Conservation (phyloP, 92 coral and sea anemone genomes). For the Paragorgia papillata region DNA sequence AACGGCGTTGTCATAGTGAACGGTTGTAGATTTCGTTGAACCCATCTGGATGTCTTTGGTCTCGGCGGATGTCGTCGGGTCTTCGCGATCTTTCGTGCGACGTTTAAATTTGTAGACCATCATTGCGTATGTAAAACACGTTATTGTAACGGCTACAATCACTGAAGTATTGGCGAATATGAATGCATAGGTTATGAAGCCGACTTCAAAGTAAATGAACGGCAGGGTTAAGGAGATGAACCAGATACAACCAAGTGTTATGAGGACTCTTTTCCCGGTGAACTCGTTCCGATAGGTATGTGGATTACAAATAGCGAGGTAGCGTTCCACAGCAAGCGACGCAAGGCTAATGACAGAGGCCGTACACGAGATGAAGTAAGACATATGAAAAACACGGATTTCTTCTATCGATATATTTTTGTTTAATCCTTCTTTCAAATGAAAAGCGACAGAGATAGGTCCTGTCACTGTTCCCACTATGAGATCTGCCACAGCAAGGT, state of each 20-base stretch:
- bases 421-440: slow-evolving; percentile 69
- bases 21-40: background rate
- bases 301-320: slow-evolving; percentile 75
- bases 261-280: slow-evolving; percentile 69
- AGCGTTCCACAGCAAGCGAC: slow-evolving; percentile 83
- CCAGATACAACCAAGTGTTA: slow-evolving; percentile 79
- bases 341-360: slow-evolving; percentile 89
- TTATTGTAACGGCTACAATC: slow-evolving; percentile 3
- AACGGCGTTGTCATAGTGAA: background rate
- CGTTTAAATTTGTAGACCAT: slow-evolving; percentile 15
- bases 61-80: background rate
- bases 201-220: slow-evolving; percentile 69
- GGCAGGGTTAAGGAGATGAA: slow-evolving; percentile 70
- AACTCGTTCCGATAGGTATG: slow-evolving; percentile 69
- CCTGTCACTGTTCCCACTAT: slow-evolving; percentile 76
- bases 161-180: slow-evolving; percentile 43
- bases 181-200: slow-evolving; percentile 74
- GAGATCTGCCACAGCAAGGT: slow-evolving; percentile 78
- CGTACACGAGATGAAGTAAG: slow-evolving; percentile 69
- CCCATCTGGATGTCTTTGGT: background rate
- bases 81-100: background rate
- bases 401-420: slow-evolving; percentile 31
- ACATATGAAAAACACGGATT: slow-evolving; percentile 47
- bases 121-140: slow-evolving; percentile 25
- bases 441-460: slow-evolving; percentile 71